These are phyloP conservation scores for Ochropleura plecta DNA, from an alignment of 2,888 invertebrate genomes.

Conservation along the genomic window DNA sequence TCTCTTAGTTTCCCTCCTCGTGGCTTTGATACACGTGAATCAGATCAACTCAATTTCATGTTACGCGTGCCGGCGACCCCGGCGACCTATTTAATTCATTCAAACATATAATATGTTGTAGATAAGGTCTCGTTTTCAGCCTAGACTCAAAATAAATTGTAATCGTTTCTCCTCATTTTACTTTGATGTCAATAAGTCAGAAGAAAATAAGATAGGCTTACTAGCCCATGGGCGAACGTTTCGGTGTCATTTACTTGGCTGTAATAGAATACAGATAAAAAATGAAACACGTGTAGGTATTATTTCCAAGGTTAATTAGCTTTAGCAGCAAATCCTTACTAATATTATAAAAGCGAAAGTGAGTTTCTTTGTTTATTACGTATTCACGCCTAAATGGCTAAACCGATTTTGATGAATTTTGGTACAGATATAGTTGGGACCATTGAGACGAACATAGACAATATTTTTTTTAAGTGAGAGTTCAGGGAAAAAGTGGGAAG, in stretches of 20 bases:
- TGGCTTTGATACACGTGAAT: constrained; percentile 2
- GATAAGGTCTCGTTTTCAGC: constrained; percentile 3
- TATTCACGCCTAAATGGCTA: not conserved
- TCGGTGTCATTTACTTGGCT: not conserved
- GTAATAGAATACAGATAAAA: not conserved
- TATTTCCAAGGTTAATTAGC: not conserved
- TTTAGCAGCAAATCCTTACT: not conserved
- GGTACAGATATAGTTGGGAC: no score
- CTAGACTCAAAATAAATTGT: constrained; percentile 5
- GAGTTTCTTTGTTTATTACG: no score
- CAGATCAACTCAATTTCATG: constrained; percentile 10
- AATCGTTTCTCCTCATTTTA: constrained; percentile 10
- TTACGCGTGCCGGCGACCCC: constrained; percentile 18
- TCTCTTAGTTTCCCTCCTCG: not conserved
- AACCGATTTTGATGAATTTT: no score
- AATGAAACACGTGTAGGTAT: not conserved
- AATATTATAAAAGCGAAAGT: no score
- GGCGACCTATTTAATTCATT: constrained; percentile 6
- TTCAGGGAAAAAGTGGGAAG: no score
- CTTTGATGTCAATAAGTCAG: constrained; percentile 14
- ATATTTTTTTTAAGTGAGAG: no score
- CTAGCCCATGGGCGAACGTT: not conserved
- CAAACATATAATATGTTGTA: not conserved
- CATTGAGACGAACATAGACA: no score
- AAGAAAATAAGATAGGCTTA: not conserved